Percentiles rank a stretch among this genome's conserved stretches.
Conservation (phyloP, 1,140 invertebrate genomes). For the Drosophila parvula region DNA sequence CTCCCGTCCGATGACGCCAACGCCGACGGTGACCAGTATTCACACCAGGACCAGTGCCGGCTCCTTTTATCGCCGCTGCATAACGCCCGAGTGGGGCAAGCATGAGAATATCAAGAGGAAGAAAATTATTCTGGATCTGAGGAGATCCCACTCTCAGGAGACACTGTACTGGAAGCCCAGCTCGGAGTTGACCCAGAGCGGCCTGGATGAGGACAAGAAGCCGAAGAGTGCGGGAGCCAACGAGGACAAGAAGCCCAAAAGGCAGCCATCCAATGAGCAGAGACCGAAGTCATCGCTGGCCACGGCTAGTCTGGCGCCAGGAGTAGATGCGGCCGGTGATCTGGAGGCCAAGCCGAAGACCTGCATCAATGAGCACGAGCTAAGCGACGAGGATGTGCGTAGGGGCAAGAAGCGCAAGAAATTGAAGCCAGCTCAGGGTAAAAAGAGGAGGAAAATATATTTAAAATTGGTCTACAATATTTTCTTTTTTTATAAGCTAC, state of each 20-base stretch:
- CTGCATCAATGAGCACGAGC: conserved; percentile 78
- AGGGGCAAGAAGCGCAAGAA: conserved; percentile 80
- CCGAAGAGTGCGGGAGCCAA: conserved; percentile 72
- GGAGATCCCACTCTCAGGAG: conserved; percentile 79
- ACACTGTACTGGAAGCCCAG: conserved; percentile 83
- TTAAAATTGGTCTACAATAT: neutral
- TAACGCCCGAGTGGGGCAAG: conserved; percentile 85
- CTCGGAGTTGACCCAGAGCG: conserved; percentile 77
- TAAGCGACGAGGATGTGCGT: conserved; percentile 70
- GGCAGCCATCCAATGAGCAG: conserved; percentile 67
- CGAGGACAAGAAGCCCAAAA: conserved; percentile 69
- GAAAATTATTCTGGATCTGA: conserved; percentile 80
- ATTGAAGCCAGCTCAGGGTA: conserved; percentile 68
- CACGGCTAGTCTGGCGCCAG: conserved; percentile 46
- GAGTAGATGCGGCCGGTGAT: conserved; percentile 36
- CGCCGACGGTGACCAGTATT: conserved; percentile 88
- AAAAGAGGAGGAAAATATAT: neutral
- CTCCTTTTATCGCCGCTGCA: conserved; percentile 84
- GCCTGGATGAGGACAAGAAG: conserved; percentile 68
- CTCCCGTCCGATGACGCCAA: conserved; percentile 90
- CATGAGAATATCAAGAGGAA: conserved; percentile 80
- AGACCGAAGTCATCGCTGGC: conserved; percentile 74
- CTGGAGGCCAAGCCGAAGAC: conserved; percentile 57
- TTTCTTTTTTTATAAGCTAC: conserved; percentile 39
- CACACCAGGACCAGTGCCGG: conserved; percentile 83